Percentiles rank a stretch among this genome's conserved stretches.
Conservation (phyloP, 2,797 vertebrate species). For the Salmo trutta region DNA sequence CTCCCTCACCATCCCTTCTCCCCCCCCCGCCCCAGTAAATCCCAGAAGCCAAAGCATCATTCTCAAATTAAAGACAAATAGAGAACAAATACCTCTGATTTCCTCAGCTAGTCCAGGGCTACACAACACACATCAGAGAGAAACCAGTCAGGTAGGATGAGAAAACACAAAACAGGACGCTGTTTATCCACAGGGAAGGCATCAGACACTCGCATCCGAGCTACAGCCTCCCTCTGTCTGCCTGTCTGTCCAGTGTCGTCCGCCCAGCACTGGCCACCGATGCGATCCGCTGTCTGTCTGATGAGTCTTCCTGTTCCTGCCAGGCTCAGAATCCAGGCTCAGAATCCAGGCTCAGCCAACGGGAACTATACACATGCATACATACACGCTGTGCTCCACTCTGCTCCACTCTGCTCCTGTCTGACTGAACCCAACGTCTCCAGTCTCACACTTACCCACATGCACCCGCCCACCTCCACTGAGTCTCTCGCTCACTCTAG, state of each 20-base stretch:
- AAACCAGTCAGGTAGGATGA: constrained; percentile 66
- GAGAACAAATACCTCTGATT: constrained; percentile 62
- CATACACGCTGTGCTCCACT: constrained; percentile 65
- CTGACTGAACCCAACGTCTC: constrained; percentile 71
- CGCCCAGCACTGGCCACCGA: constrained; percentile 50
- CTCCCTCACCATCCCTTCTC: constrained; percentile 15
- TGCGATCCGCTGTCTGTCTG: constrained; percentile 60
- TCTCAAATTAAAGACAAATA: constrained; percentile 21
- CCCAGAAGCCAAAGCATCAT: constrained; percentile 30
- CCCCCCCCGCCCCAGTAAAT: constrained; percentile 58
- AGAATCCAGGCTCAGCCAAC: constrained; percentile 79
- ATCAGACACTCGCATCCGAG: constrained; percentile 31
- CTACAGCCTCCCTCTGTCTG: constrained; percentile 42
- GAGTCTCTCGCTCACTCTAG: constrained; percentile 33
- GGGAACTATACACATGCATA: constrained; percentile 78
- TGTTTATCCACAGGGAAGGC: constrained; percentile 56
- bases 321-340: constrained; percentile 57
- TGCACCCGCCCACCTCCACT: constrained; percentile 78
- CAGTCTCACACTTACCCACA: constrained; percentile 80
- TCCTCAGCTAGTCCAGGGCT: constrained; percentile 44
- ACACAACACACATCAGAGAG: constrained; percentile 46
- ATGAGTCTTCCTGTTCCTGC: constrained; percentile 40
- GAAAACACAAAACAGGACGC: constrained; percentile 42
- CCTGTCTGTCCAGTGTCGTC: constrained; percentile 52
- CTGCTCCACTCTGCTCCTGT: constrained; percentile 49